phyloP scores from a whole-genome alignment of 1,140 invertebrate species.

The Streblospio benedicti region DNA sequence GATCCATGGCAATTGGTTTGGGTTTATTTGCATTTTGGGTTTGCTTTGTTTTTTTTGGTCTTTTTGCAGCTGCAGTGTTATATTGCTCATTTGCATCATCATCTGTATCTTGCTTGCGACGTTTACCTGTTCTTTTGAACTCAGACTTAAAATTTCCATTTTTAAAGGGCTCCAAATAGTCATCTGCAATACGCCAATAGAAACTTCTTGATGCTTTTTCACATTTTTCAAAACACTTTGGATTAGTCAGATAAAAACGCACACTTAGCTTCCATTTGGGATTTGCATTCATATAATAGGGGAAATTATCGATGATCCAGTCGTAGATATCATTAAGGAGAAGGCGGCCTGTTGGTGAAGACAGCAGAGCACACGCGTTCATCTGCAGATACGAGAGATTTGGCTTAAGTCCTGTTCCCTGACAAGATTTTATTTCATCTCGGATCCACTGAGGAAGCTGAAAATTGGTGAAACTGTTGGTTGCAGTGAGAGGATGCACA shows the following conservation, averaged over 20 bases:
- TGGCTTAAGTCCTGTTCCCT: too few relatives aligned
- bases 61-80: too few relatives aligned
- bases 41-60: too few relatives aligned
- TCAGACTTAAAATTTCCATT: constrained; percentile 96
- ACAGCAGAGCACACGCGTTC: constrained; percentile 89
- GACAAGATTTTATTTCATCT: too few relatives aligned
- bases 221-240: constrained; percentile 95
- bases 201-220: constrained; percentile 52
- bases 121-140: too few relatives aligned
- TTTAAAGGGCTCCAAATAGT: constrained; percentile 86
- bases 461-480: too few relatives aligned
- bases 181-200: constrained; percentile 90
- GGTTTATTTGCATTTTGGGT: too few relatives aligned
- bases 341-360: constrained; percentile 39
- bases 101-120: too few relatives aligned
- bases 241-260: constrained; percentile 74
- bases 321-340: constrained; percentile 39
- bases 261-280: constrained; percentile 45
- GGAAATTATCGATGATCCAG: constrained; percentile 48
- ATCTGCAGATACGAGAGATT: constrained; percentile 65
- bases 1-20: too few relatives aligned
- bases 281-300: constrained; percentile 81
- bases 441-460: too few relatives aligned
- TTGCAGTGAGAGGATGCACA: too few relatives aligned
- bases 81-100: too few relatives aligned